phyloP scores from a whole-genome alignment of 2,797 vertebrate species.

The Sebastolobus alascanus region DNA sequence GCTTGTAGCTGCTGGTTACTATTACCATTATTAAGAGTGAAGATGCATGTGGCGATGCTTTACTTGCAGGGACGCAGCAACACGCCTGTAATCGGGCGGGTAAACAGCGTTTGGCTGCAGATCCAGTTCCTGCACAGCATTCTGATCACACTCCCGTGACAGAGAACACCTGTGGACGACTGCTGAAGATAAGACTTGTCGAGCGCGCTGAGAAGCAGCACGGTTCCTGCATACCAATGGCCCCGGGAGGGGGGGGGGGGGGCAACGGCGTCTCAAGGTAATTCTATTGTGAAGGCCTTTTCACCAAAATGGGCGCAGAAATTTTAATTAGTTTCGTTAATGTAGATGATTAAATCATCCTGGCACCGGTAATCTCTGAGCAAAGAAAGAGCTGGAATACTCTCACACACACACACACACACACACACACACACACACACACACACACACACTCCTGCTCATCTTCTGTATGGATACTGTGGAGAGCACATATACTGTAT shows the following conservation, averaged over 20 bases:
- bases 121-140: constrained; percentile 54
- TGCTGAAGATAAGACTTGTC: constrained; percentile 73
- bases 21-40: constrained; percentile 31
- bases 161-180: constrained; percentile 79
- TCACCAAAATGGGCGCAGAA: constrained; percentile 29
- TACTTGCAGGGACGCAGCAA: constrained; percentile 23
- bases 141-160: constrained; percentile 76
- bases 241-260: constrained; percentile 38
- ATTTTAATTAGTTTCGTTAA: constrained; percentile 80
- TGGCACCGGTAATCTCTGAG: constrained; percentile 54
- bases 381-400: constrained; percentile 41
- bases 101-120: constrained; percentile 69
- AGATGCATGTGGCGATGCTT: constrained; percentile 30
- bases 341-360: constrained; percentile 73
- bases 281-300: constrained; percentile 36
- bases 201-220: constrained; percentile 27
- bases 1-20: background rate
- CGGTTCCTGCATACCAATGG: constrained; percentile 68
- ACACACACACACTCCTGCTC: background rate
- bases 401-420: constrained; percentile 5
- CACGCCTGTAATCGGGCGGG: constrained; percentile 68
- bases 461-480: background rate
- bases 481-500: background rate
- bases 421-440: background rate
- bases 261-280: constrained; percentile 57